Percentiles rank a stretch among this genome's conserved stretches.
These are phyloP conservation scores for Sesia apiformis DNA, from an alignment of 2,888 invertebrate species.

Conservation along the genomic window DNA sequence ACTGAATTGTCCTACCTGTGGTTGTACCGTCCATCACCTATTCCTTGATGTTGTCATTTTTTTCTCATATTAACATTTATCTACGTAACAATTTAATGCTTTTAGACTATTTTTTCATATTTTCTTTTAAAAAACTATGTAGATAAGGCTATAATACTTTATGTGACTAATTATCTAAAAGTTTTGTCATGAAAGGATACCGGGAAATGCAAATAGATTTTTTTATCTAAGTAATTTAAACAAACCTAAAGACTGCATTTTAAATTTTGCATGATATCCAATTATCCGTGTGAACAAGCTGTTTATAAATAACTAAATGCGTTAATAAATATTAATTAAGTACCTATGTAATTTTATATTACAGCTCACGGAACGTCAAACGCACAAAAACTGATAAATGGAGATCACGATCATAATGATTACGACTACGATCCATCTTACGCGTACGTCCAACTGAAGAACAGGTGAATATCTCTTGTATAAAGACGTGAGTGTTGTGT, in stretches of 20 bases:
- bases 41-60: too few relatives aligned
- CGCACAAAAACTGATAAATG: conserved; percentile 26
- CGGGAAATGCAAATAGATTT: too few relatives aligned
- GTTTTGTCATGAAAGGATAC: too few relatives aligned
- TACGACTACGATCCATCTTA: conserved; percentile 84
- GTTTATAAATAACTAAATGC: neutral
- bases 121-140: too few relatives aligned
- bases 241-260: neutral
- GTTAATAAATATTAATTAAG: neutral
- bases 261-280: conserved; percentile 2
- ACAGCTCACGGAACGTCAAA: conserved; percentile 38
- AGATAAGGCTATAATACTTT: too few relatives aligned
- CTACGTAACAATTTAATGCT: too few relatives aligned
- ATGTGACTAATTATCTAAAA: too few relatives aligned
- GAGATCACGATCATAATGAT: conserved; percentile 66
- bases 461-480: conserved; percentile 65
- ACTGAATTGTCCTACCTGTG: too few relatives aligned
- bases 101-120: too few relatives aligned
- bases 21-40: too few relatives aligned
- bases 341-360: conserved; percentile 20
- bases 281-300: neutral
- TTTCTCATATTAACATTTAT: too few relatives aligned
- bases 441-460: conserved; percentile 84
- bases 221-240: too few relatives aligned
- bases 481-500: neutral